Evolutionary conservation across 2,888 invertebrate species (phyloP), one percentile per base, ranked within the genome.

Genomic region (Itoplectis maculator): DNA sequence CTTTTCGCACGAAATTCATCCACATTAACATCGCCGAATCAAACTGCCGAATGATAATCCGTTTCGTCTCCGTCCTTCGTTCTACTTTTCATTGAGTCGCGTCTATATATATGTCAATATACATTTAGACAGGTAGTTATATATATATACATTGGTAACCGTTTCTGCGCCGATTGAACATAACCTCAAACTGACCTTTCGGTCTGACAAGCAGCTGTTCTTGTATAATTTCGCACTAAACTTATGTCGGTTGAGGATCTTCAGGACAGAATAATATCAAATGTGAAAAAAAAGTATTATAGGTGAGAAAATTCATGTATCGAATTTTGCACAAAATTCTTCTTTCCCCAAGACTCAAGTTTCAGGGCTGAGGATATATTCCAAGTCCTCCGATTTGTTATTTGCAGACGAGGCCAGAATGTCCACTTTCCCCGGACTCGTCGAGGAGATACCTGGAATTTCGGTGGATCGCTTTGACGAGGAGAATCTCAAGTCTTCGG

Each of bases 391-490:
- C 23, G 45, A 66, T 78, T 61, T 76, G 37, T 73, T 47, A 79
- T 54, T 59, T 47, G 2, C 47, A 72, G 49, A 73, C n/a, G 77
- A 54, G 54, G 15, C 61, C 35, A 59, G 70, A 88, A 95, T 95
- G 95, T 95, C 94, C 87, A 95, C 95, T 0, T 96, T 96, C 88
- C 83, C 90, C 80, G 96, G 96, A 40, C 89, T 92, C 83, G 93
- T 96, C 63, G 87, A 93, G 11, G 96, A 96, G 92, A 94, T 96
- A 83, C 94, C 95, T 0, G 94, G 94, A 18, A 94, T 96, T 69
- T 93, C 94, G 0, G 94, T 95, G 3, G 96, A 96, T 91, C 93
- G 94, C 83, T 96, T 96, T 95, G 92, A 93, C 79, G 91, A 88
- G 47, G 86, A 92, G 0, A 94, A 94, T 84, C 88, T 93, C 63